A percentile compares a stretch with the other conserved stretches of the same genome.
Conservation (phyloP, 2,113 vertebrate genomes). For the Canis aureus region DNA sequence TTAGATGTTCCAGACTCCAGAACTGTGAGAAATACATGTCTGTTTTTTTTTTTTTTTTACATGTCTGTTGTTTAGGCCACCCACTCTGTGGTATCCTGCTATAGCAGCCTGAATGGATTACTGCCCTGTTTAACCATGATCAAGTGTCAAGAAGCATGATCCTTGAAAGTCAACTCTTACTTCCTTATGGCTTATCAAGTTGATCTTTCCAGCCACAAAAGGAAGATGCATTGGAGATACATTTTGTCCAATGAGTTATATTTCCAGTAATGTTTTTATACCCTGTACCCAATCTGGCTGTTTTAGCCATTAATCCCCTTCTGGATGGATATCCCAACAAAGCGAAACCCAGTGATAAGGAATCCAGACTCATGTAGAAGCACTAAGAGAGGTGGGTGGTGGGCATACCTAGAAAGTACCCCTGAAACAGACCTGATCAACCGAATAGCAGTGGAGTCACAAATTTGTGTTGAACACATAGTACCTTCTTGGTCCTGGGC, state of each 20-base stretch:
- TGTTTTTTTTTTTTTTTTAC: no score
- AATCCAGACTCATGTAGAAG: neutral
- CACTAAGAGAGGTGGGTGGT: neutral
- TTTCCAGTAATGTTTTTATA: neutral
- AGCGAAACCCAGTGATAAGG: neutral
- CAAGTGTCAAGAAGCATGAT: neutral
- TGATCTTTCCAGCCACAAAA: neutral
- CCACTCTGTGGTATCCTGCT: neutral
- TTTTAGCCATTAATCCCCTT: neutral
- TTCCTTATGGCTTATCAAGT: neutral
- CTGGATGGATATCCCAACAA: neutral
- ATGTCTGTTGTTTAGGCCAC: neutral
- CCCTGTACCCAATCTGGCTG: fast-evolving
- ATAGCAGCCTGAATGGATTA: neutral
- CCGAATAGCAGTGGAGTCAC: neutral
- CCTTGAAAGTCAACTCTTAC: neutral
- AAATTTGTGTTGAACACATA: neutral
- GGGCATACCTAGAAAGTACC: neutral
- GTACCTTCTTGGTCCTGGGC: neutral
- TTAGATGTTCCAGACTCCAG: neutral
- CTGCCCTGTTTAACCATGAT: neutral
- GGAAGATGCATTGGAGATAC: neutral
- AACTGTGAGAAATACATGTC: neutral
- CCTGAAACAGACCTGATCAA: neutral
- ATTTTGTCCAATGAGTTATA: neutral